Evolutionary conservation across 2,113 vertebrate genomes (phyloP), one percentile per base, ranked within the genome.

Genomic region (Telmatochromis sp.): DNA sequence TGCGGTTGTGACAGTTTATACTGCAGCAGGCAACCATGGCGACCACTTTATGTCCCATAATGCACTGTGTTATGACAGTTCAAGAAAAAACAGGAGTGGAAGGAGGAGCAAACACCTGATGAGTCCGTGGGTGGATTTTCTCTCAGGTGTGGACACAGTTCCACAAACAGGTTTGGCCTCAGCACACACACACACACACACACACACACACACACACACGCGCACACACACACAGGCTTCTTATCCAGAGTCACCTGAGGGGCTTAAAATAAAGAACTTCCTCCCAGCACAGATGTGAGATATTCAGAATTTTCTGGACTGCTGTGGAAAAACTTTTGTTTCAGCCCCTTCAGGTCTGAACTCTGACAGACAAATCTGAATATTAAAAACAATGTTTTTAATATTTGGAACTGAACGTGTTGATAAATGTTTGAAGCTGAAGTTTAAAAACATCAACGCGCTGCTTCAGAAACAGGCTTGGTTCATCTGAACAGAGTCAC

Each of bases 111-210:
- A 57, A 57, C 55, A 28, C 55, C 13, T 57, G 13, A 58, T 14
- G 54, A 55, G 21, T 55, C 21, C 21, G 12, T 55, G 54, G 54
- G 54, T 23, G 21, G 54, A 55, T 55, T 7, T 55, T 26, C 21
- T 55, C 54, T 55, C 55, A 28, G 13, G 0, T 57, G 55, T 58
- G 55, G 55, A 58, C 13, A 28, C 55, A 2, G 55, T 1, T 58
- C 23, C 55, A 58, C 7, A 57, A 57, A 55, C 6, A 1, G 54
- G 54, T 26, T 55, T 0, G 1, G 11, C 54, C 54, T 26, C 21
- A 26, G 11, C 21, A 0, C 6, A 1, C 21, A 2, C 10, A 12
- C n/a, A 6, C n/a, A 3, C 37, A 5, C 17, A 5, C 9, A 11
- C 19, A 10, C 19, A 9, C 23, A 23, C 23, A 23, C 23, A 23